Conservation (phyloP, 2,113 vertebrate genomes). For the Osmerus eperlanus region DNA sequence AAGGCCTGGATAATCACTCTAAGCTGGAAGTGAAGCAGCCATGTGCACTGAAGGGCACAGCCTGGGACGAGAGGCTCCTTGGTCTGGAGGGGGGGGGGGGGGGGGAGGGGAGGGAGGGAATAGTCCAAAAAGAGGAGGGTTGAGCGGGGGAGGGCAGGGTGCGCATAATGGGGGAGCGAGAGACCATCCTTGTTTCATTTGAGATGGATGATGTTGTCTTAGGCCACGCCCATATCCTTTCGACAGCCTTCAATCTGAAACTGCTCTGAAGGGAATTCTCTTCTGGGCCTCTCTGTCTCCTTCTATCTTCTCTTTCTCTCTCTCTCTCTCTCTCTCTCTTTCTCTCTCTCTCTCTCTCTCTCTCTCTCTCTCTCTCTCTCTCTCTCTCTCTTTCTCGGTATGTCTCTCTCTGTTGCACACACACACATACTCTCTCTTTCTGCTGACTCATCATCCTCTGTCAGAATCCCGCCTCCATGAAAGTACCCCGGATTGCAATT, state of each 20-base stretch:
- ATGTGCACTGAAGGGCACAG: slow-evolving; percentile 31
- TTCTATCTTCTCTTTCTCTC: too few species aligned
- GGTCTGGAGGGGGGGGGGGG: too few species aligned
- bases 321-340: too few species aligned
- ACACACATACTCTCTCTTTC: slow-evolving; percentile 18
- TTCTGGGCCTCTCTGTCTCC: background rate
- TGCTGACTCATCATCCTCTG: slow-evolving; percentile 60
- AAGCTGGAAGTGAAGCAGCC: slow-evolving; percentile 40
- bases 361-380: background rate
- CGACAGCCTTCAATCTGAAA: background rate
- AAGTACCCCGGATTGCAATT: slow-evolving; percentile 42
- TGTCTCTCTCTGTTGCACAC: background rate
- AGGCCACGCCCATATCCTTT: slow-evolving; percentile 19
- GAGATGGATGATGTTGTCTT: slow-evolving; percentile 22
- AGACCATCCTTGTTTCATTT: slow-evolving; percentile 31
- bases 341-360: background rate
- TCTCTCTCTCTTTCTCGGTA: slow-evolving; percentile 23
- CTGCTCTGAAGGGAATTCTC: background rate
- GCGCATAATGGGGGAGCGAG: background rate
- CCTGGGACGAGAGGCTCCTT: background rate
- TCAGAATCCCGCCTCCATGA: slow-evolving; percentile 31
- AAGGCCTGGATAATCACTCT: slow-evolving; percentile 55
- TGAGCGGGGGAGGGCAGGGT: background rate
- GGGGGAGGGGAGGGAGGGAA: background rate
- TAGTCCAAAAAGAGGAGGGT: background rate